Conservation (phyloP, 2,888 invertebrate genomes). For the Polydrusus cervinus region DNA sequence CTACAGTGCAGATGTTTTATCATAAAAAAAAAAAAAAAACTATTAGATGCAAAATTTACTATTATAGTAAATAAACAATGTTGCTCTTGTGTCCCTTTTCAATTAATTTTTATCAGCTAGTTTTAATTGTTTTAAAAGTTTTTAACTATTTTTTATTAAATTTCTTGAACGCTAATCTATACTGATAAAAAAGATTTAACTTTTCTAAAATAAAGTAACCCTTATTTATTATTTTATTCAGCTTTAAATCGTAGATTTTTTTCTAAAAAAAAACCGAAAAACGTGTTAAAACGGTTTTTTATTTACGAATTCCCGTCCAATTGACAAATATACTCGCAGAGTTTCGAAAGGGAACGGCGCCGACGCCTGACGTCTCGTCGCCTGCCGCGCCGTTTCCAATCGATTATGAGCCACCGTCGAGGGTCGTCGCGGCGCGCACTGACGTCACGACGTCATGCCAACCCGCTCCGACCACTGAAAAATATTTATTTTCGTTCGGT, state of each 20-base stretch:
- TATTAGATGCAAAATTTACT: no score
- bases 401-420: slow-evolving; percentile 50
- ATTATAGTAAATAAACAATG: no score
- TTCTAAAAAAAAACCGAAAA: background rate
- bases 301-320: background rate
- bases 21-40: no score
- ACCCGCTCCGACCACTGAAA: slow-evolving; percentile 51
- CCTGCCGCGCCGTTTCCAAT: slow-evolving; percentile 32
- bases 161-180: no score
- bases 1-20: no score
- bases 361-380: slow-evolving; percentile 23
- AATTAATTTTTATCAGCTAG: no score
- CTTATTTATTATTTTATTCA: no score
- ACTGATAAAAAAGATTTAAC: no score
- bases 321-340: background rate
- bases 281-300: background rate
- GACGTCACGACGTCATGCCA: slow-evolving; percentile 70
- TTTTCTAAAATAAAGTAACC: no score
- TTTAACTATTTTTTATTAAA: no score
- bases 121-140: no score
- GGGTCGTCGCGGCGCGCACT: slow-evolving; percentile 63
- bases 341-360: slow-evolving; percentile 7
- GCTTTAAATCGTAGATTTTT: background rate
- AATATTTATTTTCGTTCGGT: slow-evolving; percentile 56
- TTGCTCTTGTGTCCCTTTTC: no score